phyloP scores from a whole-genome alignment of 2,113 vertebrate species.

The Carettochelys insculpta region DNA sequence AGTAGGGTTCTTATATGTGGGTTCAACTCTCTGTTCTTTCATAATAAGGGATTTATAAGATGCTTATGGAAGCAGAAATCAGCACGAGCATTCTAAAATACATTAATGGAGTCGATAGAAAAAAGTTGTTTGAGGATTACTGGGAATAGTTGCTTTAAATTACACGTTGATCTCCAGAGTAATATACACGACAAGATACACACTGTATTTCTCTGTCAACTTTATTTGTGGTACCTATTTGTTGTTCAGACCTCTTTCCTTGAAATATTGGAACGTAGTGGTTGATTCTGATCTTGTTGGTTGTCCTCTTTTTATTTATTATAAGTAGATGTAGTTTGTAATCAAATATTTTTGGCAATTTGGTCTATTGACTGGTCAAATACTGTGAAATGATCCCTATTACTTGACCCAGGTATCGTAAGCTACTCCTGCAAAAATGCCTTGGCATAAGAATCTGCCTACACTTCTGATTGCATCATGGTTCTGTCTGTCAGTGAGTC shows the following conservation, averaged over 20 bases:
- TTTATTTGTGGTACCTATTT: not conserved
- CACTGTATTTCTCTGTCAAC: not conserved
- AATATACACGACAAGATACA: not conserved
- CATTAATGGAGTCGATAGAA: not conserved
- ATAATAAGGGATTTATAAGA: conserved; percentile 63
- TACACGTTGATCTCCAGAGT: conserved; percentile 1
- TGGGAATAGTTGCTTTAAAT: not conserved
- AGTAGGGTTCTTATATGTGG: conserved; percentile 52
- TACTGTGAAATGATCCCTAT: not conserved
- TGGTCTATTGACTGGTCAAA: not conserved
- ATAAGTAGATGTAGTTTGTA: not conserved
- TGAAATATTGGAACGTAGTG: not conserved
- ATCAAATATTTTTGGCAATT: not conserved
- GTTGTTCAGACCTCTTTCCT: not conserved
- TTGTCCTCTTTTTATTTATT: conserved; percentile 34
- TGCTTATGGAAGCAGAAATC: conserved; percentile 75
- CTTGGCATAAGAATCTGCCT: not conserved
- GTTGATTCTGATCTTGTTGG: not conserved
- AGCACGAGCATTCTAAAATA: conserved; percentile 44
- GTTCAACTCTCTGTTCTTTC: conserved; percentile 38
- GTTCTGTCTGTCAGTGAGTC: not conserved
- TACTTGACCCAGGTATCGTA: not conserved
- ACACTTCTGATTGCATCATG: not conserved
- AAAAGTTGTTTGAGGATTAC: not conserved
- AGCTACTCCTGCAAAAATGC: not conserved